Percentiles rank a stretch among this genome's conserved stretches.
phyloP scores from a whole-genome alignment of 2,797 vertebrate genomes.

The Champsocephalus gunnari region DNA sequence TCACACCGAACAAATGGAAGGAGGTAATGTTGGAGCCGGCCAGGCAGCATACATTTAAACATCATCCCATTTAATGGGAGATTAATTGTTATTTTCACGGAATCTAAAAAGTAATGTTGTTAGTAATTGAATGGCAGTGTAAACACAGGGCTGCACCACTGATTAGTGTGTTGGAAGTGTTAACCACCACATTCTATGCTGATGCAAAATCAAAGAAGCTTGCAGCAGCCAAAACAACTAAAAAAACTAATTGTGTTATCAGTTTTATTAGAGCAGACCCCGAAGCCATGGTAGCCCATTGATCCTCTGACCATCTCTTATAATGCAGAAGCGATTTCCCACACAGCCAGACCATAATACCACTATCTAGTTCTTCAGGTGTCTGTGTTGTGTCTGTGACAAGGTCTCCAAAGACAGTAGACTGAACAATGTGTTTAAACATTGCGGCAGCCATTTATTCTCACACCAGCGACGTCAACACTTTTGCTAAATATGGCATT shows the following conservation, averaged over 20 bases:
- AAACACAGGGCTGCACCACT: conserved; percentile 29
- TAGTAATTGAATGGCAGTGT: conserved; percentile 44
- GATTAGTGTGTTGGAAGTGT: not conserved
- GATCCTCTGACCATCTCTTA: conserved; percentile 69
- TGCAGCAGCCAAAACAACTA: not conserved
- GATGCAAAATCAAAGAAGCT: conserved; percentile 6
- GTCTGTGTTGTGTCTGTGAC: conserved; percentile 18
- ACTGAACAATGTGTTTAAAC: conserved; percentile 46
- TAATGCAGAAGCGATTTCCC: conserved; percentile 60
- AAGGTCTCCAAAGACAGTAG: conserved; percentile 4
- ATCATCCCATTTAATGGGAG: conserved; percentile 59
- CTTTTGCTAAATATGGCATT: conserved; percentile 34
- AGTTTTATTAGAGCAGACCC: conserved; percentile 20
- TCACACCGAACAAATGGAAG: conserved; percentile 61
- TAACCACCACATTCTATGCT: conserved; percentile 19
- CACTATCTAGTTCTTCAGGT: conserved; percentile 37
- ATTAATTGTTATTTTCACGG: conserved; percentile 69
- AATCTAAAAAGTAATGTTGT: conserved; percentile 56
- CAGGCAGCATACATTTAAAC: conserved; percentile 47
- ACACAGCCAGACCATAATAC: conserved; percentile 36
- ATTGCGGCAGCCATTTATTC: conserved; percentile 23
- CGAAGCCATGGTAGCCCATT: conserved; percentile 47
- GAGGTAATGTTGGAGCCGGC: conserved; percentile 41
- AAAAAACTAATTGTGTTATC: conserved; percentile 14
- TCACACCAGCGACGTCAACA: not conserved